These are phyloP conservation scores for Coregonus ussuriensis DNA, from an alignment of 2,797 vertebrate genomes.

Conservation along the genomic window DNA sequence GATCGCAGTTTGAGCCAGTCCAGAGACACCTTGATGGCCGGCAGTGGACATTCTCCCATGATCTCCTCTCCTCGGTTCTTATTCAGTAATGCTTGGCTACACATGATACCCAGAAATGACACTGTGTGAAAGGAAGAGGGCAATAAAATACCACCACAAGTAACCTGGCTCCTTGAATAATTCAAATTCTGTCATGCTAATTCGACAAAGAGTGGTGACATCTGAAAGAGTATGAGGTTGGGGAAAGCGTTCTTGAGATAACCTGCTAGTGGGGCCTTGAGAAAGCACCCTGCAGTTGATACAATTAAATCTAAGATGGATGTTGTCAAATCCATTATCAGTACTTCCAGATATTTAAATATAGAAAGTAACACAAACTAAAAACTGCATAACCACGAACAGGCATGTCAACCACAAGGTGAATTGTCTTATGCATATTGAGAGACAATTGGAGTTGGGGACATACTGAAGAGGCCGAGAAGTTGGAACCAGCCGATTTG, in stretches of 20 bases:
- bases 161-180: too few relatives aligned
- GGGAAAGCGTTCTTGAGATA: too few relatives aligned
- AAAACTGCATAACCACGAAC: neutral
- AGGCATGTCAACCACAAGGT: too few relatives aligned
- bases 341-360: neutral
- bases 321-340: too few relatives aligned
- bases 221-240: too few relatives aligned
- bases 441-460: neutral
- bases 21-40: constrained; percentile 96
- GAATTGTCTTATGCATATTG: too few relatives aligned
- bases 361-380: neutral
- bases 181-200: too few relatives aligned
- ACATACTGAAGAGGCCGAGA: constrained; percentile 94
- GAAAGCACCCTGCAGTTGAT: neutral
- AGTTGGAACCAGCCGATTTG: constrained; percentile 94
- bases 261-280: neutral
- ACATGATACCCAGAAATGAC: constrained; percentile 95
- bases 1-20: constrained; percentile 94
- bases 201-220: too few relatives aligned
- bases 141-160: neutral
- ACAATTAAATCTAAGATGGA: neutral
- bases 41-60: constrained; percentile 89
- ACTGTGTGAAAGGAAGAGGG: constrained; percentile 68
- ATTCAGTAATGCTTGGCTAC: constrained; percentile 89
- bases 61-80: constrained; percentile 84